phyloP scores from a whole-genome alignment of 2,797 vertebrate genomes.

The Sciurus vulgaris region DNA sequence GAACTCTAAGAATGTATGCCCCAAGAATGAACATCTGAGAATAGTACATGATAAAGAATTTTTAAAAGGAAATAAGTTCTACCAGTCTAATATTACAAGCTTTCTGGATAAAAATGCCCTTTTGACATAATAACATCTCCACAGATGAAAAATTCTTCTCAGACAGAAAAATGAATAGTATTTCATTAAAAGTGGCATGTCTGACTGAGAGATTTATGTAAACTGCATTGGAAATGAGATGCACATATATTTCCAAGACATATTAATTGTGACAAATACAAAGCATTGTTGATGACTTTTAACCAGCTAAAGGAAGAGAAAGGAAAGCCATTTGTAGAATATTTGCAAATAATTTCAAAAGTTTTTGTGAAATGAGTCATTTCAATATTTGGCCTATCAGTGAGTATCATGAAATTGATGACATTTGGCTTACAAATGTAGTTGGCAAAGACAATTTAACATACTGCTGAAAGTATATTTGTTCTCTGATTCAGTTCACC shows the following conservation, averaged over 20 bases:
- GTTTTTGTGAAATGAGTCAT: constrained; percentile 27
- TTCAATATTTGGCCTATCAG: constrained; percentile 37
- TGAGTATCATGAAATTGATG: constrained; percentile 1
- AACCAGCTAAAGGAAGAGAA: constrained; percentile 51
- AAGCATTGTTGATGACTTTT: constrained; percentile 15
- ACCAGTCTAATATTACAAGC: constrained; percentile 43
- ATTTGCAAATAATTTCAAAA: constrained; percentile 71
- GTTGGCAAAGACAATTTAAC: constrained; percentile 12
- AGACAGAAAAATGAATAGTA: neutral
- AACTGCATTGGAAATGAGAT: neutral
- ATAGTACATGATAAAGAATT: constrained; percentile 46
- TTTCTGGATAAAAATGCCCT: constrained; percentile 56
- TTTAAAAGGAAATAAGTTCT: constrained; percentile 49
- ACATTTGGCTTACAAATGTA: neutral
- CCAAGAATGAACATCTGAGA: constrained; percentile 16
- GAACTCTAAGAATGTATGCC: neutral
- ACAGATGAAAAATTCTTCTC: constrained; percentile 33
- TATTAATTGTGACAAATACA: constrained; percentile 31
- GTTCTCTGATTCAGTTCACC: neutral
- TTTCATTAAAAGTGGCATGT: constrained; percentile 25
- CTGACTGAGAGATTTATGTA: neutral
- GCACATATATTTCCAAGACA: neutral
- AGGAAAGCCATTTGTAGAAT: constrained; percentile 16
- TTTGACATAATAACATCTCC: constrained; percentile 35
- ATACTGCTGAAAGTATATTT: neutral